Percentiles rank a stretch among this genome's conserved stretches.
Conservation (phyloP, 2,113 vertebrate genomes). For the Limnothrissa miodon region DNA sequence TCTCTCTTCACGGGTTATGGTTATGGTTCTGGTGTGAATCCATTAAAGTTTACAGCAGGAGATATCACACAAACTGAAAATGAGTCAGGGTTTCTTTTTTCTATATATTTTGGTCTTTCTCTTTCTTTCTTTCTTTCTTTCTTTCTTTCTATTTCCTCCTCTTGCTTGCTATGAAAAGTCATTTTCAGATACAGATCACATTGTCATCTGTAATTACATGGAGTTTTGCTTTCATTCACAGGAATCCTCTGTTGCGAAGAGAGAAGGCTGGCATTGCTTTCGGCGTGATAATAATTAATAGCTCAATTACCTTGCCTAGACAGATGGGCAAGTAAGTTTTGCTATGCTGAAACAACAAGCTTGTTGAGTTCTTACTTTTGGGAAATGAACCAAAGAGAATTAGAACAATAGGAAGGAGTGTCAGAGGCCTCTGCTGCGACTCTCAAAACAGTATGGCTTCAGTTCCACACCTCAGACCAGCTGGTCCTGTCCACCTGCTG, state of each 20-base stretch:
- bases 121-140: not conserved
- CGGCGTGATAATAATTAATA: not conserved
- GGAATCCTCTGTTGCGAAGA: not conserved
- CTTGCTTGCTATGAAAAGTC: not conserved
- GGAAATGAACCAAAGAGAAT: not conserved
- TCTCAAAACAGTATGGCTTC: not conserved
- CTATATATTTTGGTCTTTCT: too few relatives aligned
- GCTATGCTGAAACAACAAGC: not conserved
- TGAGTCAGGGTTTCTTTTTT: not conserved
- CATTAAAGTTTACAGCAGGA: conserved; percentile 12
- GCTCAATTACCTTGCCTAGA: not conserved
- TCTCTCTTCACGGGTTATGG: conserved; percentile 13
- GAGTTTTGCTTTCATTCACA: not conserved
- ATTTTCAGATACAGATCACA: not conserved
- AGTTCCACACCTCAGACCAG: not conserved
- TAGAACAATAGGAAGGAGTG: not conserved
- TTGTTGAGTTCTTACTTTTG: not conserved
- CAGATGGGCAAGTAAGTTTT: not conserved
- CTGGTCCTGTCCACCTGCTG: not conserved
- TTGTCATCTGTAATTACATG: conserved; percentile 3
- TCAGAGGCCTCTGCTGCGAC: not conserved
- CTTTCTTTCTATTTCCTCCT: not conserved
- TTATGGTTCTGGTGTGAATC: not conserved
- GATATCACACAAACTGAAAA: not conserved
- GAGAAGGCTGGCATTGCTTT: not conserved